Evolutionary conservation across 92 coral and sea anemone genomes (phyloP).

Genomic region (Zoanthus sansibaricus): DNA sequence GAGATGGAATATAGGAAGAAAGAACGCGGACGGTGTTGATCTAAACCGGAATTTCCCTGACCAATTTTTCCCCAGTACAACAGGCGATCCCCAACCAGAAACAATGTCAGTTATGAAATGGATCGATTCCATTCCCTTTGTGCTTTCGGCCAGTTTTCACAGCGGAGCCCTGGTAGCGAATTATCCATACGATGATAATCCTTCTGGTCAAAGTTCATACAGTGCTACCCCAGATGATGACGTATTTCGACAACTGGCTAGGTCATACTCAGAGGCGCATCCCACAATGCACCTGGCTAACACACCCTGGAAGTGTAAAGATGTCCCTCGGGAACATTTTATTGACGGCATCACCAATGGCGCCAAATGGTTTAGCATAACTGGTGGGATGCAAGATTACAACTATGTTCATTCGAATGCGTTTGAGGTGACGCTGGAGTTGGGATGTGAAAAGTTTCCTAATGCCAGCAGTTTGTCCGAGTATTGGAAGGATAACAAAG

Average conservation of each 20-base stretch:
- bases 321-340: slow-evolving; percentile 90
- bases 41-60: slow-evolving; percentile 97
- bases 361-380: slow-evolving; percentile 93
- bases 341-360: slow-evolving; percentile 99
- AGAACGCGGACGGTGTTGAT: slow-evolving; percentile 90
- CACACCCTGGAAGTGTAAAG: slow-evolving; percentile 94
- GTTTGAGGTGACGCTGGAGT: slow-evolving; percentile 92
- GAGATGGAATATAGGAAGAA: slow-evolving; percentile 64
- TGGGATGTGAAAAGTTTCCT: slow-evolving; percentile 98
- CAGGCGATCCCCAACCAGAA: slow-evolving; percentile 93
- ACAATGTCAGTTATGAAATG: slow-evolving; percentile 85
- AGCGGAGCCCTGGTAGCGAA: slow-evolving; percentile 97
- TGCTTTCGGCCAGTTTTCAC: slow-evolving; percentile 96
- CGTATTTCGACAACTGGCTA: slow-evolving; percentile 90
- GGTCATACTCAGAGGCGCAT: slow-evolving; percentile 87
- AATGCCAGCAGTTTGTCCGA: slow-evolving; percentile 83
- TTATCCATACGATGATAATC: slow-evolving; percentile 96
- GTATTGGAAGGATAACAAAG: slow-evolving; percentile 92
- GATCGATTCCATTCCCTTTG: slow-evolving; percentile 88
- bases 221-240: slow-evolving; percentile 99
- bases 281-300: slow-evolving; percentile 99
- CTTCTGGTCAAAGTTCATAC: slow-evolving; percentile 95
- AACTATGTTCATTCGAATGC: slow-evolving; percentile 93
- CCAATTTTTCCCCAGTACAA: slow-evolving; percentile 95
- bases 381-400: slow-evolving; percentile 99